phyloP scores from a whole-genome alignment of 2,888 invertebrate species.

The Andrena flavipes region DNA sequence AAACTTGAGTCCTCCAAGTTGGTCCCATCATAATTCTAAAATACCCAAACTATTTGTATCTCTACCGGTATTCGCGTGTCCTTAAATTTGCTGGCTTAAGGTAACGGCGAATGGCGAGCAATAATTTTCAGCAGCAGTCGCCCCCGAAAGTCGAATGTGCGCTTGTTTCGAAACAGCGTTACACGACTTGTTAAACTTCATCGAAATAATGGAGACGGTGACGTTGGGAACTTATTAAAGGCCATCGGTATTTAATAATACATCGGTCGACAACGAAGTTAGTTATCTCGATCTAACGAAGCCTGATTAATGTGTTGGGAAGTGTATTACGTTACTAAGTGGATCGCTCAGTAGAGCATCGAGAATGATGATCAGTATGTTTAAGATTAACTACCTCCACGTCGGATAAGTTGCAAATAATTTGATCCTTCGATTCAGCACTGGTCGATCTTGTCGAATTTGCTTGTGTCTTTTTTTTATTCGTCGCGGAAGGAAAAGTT shows the following conservation, averaged over 20 bases:
- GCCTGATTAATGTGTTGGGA: slow-evolving; percentile 41
- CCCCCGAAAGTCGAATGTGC: not conserved
- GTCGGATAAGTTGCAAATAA: not conserved
- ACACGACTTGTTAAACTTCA: slow-evolving; percentile 15
- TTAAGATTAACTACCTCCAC: slow-evolving; percentile 1
- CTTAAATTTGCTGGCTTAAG: not conserved
- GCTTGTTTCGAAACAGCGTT: not conserved
- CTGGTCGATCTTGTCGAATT: not conserved
- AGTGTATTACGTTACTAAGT: slow-evolving; percentile 28
- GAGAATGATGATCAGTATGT: slow-evolving; percentile 27
- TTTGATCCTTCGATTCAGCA: slow-evolving; percentile 3
- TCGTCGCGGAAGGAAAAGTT: not conserved
- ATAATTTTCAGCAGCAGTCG: not conserved
- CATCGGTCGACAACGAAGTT: slow-evolving; percentile 28
- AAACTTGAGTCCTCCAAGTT: not conserved
- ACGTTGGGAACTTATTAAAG: slow-evolving; percentile 14
- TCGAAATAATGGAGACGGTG: slow-evolving; percentile 38
- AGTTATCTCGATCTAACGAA: slow-evolving; percentile 32
- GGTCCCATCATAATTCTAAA: not conserved
- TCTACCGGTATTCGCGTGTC: no score
- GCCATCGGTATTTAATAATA: slow-evolving; percentile 38
- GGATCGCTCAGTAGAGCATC: slow-evolving; percentile 25
- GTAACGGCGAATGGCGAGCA: not conserved
- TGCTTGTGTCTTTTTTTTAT: not conserved
- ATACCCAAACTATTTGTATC: not conserved